Base-by-base conservation (phyloP, 2,888 invertebrate species). In the Agrochola circellaris region DNA sequence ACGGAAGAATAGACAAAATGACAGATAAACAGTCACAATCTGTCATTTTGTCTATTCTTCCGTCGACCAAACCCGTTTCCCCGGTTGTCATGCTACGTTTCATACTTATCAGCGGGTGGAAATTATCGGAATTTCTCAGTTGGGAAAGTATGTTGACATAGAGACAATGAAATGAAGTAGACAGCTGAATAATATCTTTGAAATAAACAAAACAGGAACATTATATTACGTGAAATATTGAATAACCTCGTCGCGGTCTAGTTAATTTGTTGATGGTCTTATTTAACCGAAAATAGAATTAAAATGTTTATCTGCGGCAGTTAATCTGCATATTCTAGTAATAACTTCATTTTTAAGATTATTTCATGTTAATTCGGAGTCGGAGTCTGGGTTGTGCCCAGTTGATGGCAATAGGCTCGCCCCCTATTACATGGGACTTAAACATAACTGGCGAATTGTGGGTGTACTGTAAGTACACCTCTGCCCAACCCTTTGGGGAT, bases 201-300 rank as follows among this genome's bases (percentile, higher is more conserved):
- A 42, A 76, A 23, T 17, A 11, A 34, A 82, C 23, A 68, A 42
- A 45, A 45, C n/a, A 23, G 38, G 7, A 56, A 69, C 64, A 56
- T 73, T 34, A 48, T 58, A 75, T 85, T 79, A 77, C 80, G 68
- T 85, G 38, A 54, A 75, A 64, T 70, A 79, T 81, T 83, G 64
- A 75, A 87, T 87, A 81, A 86, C 73, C 68, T 73, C 62, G 77
- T 38, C 30, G 0, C 66, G 75, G 75, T 87, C 86, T 76, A 86
- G 62, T 85, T 77, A 66, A 38, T 71, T 34, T 26, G 13, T 71
- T 70, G 60, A 79, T 64, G 54, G 30, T 66, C 17, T 76, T 74
- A 69, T 85, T 77, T 81, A 70, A 68, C 73, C 61, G n/a, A 81
- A 84, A 81, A 74, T 20, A 34, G 62, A 75, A 56, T 73, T 73